Conservation (phyloP, 2,888 invertebrate genomes). For the Polydrusus cervinus region DNA sequence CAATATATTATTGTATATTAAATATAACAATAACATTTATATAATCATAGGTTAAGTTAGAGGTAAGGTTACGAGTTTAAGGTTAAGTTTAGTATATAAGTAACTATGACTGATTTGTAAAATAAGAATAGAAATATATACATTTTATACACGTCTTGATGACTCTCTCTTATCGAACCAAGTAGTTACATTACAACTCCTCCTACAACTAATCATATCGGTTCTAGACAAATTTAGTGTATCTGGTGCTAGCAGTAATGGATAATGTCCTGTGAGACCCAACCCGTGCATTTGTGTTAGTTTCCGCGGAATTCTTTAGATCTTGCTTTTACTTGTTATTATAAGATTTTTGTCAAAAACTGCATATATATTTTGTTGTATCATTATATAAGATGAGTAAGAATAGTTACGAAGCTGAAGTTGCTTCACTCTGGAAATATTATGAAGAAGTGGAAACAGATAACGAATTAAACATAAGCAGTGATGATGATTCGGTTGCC, state of each 20-base stretch:
- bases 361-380: background rate
- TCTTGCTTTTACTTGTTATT: background rate
- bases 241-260: no score
- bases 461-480: background rate
- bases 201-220: background rate
- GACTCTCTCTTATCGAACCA: no score
- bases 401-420: background rate
- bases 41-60: no score
- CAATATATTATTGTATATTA: no score
- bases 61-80: no score
- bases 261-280: no score
- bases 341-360: background rate
- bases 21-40: no score
- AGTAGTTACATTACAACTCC: no score
- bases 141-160: no score
- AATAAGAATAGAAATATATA: no score
- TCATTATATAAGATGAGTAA: background rate
- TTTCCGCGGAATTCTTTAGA: background rate
- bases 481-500: slow-evolving; percentile 19
- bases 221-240: background rate
- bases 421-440: background rate
- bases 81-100: no score
- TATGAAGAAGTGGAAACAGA: slow-evolving; percentile 3
- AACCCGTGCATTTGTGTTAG: slow-evolving; percentile 9
- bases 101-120: no score